phyloP scores from a whole-genome alignment of 2,888 invertebrate genomes.

The Drosophila subquinaria region DNA sequence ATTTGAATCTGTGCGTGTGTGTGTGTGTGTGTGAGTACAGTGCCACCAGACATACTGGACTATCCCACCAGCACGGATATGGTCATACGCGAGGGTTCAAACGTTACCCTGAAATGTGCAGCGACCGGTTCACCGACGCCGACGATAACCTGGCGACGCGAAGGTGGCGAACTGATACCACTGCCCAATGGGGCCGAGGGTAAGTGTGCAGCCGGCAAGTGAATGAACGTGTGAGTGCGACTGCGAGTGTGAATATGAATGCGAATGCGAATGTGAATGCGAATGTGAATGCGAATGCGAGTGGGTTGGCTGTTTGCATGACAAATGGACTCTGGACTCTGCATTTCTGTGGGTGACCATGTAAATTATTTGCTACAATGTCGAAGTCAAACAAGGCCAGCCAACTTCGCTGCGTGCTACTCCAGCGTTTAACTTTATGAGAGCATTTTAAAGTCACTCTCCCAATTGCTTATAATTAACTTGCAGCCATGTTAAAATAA shows the following conservation, averaged over 20 bases:
- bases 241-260: conserved; percentile 6
- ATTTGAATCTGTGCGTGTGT: conserved; percentile 17
- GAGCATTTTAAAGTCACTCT: conserved; percentile 46
- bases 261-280: conserved; percentile 1
- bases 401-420: conserved; percentile 40
- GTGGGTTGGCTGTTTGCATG: conserved; percentile 48
- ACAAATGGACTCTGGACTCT: conserved; percentile 58
- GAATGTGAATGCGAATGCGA: neutral
- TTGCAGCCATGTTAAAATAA: neutral
- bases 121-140: conserved; percentile 96
- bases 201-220: conserved; percentile 82
- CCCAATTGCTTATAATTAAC: conserved; percentile 24
- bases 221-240: conserved; percentile 9
- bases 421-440: conserved; percentile 61
- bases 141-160: conserved; percentile 94
- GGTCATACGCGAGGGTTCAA: conserved; percentile 94
- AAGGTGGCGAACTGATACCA: conserved; percentile 91
- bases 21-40: conserved; percentile 85
- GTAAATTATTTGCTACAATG: conserved; percentile 60
- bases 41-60: conserved; percentile 94
- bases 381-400: conserved; percentile 49
- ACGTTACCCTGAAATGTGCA: conserved; percentile 93
- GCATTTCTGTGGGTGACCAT: conserved; percentile 41
- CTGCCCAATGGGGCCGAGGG: conserved; percentile 90
- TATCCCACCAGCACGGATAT: conserved; percentile 94